Evolutionary conservation across 1,140 invertebrate genomes (phyloP).

Genomic region (Calliopsis andreniformis): DNA sequence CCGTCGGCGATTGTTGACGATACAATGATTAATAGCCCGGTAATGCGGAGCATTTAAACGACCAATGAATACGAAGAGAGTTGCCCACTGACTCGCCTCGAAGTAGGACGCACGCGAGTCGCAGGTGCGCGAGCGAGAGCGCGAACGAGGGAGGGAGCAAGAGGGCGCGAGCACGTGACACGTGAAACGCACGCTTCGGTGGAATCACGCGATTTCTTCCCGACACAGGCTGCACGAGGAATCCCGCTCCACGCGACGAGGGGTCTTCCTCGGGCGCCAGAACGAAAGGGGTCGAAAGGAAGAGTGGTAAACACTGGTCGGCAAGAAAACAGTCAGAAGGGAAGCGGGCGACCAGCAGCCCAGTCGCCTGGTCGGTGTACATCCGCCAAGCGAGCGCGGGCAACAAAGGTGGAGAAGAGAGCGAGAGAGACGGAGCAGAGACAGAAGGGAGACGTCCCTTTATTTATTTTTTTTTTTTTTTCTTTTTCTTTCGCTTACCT

Average conservation of each 20-base stretch:
- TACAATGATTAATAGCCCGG: not conserved
- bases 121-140: slow-evolving; percentile 22
- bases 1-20: too few species aligned
- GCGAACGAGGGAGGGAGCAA: too few species aligned
- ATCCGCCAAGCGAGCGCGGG: slow-evolving; percentile 1
- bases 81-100: not conserved
- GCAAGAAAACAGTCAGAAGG: not conserved
- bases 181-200: slow-evolving; percentile 33
- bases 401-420: slow-evolving; percentile 32
- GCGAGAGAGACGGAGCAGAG: slow-evolving; percentile 5
- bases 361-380: not conserved
- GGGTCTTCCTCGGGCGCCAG: too few species aligned
- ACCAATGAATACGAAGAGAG: not conserved
- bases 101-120: slow-evolving; percentile 35
- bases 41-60: not conserved
- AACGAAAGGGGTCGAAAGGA: not conserved
- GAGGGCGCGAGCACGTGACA: slow-evolving; percentile 41
- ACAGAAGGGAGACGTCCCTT: not conserved
- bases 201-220: slow-evolving; percentile 27
- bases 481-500: slow-evolving; percentile 74
- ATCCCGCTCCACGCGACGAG: too few species aligned
- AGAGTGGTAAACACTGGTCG: not conserved
- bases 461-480: too few species aligned
- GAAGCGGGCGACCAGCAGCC: slow-evolving; percentile 8
- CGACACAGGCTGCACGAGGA: not conserved